Evolutionary conservation across 2,888 invertebrate species (phyloP).

Genomic region (Synergus gifuensis): DNA sequence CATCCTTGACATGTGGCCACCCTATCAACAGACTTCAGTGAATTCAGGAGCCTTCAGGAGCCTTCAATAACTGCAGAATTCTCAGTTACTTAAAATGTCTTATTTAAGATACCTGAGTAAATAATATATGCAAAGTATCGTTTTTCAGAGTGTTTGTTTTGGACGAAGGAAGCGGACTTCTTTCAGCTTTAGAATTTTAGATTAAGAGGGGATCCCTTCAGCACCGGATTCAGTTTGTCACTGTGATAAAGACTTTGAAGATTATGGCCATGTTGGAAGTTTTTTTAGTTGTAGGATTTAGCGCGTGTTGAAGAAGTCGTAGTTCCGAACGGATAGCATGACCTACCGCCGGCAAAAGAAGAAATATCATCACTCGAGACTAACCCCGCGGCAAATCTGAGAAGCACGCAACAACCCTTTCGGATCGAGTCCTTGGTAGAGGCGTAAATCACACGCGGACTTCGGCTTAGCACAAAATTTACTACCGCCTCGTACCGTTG

Average conservation of each 20-base stretch:
- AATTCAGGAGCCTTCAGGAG: too few relatives aligned
- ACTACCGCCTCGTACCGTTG: conserved; percentile 62
- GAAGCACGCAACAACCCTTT: conserved; percentile 31
- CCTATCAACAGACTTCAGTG: too few relatives aligned
- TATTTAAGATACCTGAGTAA: neutral
- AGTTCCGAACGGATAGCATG: conserved; percentile 1
- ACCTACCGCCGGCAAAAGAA: conserved; percentile 12
- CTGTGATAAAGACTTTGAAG: too few relatives aligned
- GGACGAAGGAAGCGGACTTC: neutral
- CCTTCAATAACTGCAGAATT: too few relatives aligned
- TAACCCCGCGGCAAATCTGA: conserved; percentile 11
- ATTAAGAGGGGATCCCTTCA: neutral
- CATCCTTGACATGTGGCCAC: too few relatives aligned
- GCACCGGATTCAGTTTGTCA: neutral
- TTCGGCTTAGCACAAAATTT: conserved; percentile 71
- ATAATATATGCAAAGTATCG: neutral
- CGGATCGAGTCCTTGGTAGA: conserved; percentile 53
- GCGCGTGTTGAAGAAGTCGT: conserved; percentile 25
- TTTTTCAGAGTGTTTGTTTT: neutral
- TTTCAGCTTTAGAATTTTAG: neutral
- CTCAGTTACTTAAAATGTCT: too few relatives aligned
- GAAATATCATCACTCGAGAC: conserved; percentile 25
- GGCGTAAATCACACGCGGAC: conserved; percentile 68
- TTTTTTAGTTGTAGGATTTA: neutral
- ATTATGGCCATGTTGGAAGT: neutral